phyloP scores from a whole-genome alignment of 2,888 invertebrate genomes.

The Nomada ferruginata region DNA sequence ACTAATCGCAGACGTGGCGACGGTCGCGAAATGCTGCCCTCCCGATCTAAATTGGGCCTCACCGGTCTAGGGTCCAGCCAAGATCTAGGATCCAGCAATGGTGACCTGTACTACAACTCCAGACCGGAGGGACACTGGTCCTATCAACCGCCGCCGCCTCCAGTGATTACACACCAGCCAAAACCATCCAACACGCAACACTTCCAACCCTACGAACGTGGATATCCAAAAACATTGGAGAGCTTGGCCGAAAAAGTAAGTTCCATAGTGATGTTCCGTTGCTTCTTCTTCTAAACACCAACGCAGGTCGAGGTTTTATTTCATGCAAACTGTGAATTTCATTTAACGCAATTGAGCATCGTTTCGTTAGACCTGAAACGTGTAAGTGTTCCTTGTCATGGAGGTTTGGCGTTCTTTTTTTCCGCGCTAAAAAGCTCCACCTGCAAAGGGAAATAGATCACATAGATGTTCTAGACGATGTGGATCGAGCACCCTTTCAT shows the following conservation, averaged over 20 bases:
- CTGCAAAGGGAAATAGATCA: constrained; percentile 57
- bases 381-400: too few species aligned
- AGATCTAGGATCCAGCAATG: constrained; percentile 85
- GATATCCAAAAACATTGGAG: constrained; percentile 94
- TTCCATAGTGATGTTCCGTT: constrained; percentile 16
- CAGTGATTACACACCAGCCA: constrained; percentile 96
- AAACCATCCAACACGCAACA: constrained; percentile 90
- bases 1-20: constrained; percentile 89
- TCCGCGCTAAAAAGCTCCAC: constrained; percentile 41
- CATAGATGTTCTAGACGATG: constrained; percentile 83
- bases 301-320: constrained; percentile 56
- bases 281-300: constrained; percentile 6
- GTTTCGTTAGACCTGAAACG: too few species aligned
- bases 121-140: constrained; percentile 86
- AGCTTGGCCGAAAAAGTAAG: constrained; percentile 93
- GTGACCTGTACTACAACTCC: constrained; percentile 93
- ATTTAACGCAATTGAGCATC: neutral
- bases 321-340: too few species aligned
- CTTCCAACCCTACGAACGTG: constrained; percentile 94
- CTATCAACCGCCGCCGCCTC: constrained; percentile 92
- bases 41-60: constrained; percentile 90
- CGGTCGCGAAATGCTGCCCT: constrained; percentile 91
- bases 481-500: constrained; percentile 82
- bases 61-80: constrained; percentile 85
- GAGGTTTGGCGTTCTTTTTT: neutral